Evolutionary conservation across 1,140 invertebrate genomes (phyloP).

Genomic region (Pseudobourletiella spinata): DNA sequence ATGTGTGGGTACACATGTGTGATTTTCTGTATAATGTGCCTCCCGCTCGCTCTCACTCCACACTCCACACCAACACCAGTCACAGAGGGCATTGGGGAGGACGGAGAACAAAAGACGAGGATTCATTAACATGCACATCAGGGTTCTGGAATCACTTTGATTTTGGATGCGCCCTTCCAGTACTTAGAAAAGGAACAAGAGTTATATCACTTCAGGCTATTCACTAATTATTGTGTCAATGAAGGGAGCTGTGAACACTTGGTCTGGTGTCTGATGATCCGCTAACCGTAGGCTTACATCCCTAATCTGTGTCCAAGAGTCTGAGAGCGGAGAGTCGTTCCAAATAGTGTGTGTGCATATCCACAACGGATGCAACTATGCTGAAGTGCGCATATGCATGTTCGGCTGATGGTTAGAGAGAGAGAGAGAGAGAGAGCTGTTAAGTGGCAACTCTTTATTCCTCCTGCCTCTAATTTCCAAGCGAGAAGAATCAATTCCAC

Average conservation of each 20-base stretch:
- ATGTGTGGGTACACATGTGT: neutral
- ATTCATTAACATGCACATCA: constrained; percentile 31
- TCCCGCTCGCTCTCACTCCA: neutral
- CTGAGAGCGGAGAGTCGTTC: too few relatives aligned
- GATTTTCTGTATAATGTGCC: neutral
- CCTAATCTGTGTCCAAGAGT: neutral
- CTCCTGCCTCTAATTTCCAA: constrained; percentile 14
- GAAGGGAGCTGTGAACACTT: constrained; percentile 15
- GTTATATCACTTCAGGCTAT: constrained; percentile 22
- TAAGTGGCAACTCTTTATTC: constrained; percentile 12
- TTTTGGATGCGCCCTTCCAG: neutral
- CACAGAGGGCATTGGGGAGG: neutral
- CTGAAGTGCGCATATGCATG: too few relatives aligned
- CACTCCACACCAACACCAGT: neutral
- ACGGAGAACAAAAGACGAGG: constrained; percentile 7
- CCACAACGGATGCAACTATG: too few relatives aligned
- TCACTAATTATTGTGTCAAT: constrained; percentile 35
- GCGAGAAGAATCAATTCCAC: constrained; percentile 25
- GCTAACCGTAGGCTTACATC: neutral
- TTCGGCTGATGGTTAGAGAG: too few relatives aligned
- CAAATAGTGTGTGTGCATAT: too few relatives aligned
- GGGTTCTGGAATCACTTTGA: constrained; percentile 29
- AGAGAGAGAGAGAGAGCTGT: too few relatives aligned
- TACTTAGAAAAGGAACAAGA: constrained; percentile 9
- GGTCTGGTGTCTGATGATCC: neutral